phyloP scores from a whole-genome alignment of 2,888 invertebrate species.

The Drosophila austrosaltans region DNA sequence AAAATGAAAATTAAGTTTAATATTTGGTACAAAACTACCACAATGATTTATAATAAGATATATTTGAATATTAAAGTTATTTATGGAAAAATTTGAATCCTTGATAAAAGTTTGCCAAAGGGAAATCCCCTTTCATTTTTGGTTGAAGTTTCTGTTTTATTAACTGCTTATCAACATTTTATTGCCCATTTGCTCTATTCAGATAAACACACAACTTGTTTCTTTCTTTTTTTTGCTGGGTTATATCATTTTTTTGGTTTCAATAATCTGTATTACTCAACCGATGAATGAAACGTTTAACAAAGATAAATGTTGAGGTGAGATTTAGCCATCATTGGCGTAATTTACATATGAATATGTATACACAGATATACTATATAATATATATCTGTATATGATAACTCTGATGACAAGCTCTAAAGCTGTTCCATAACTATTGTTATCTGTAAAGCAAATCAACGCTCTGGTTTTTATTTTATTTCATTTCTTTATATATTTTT shows the following conservation, averaged over 20 bases:
- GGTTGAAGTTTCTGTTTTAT: not conserved
- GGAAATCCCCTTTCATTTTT: not conserved
- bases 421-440: conserved; percentile 17
- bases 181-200: not conserved
- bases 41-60: too few species aligned
- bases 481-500: not conserved
- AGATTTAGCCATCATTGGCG: conserved; percentile 6
- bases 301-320: conserved; percentile 27
- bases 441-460: conserved; percentile 16
- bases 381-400: conserved; percentile 20
- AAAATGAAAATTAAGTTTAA: too few species aligned
- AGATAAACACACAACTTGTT: not conserved
- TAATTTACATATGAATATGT: conserved; percentile 13
- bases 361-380: not conserved
- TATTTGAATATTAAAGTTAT: too few species aligned
- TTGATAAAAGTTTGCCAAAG: too few species aligned
- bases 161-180: not conserved
- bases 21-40: too few species aligned
- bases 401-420: conserved; percentile 15
- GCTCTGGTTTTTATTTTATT: conserved; percentile 11
- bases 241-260: not conserved
- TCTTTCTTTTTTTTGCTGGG: not conserved
- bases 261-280: conserved; percentile 24
- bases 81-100: conserved; percentile 6
- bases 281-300: conserved; percentile 30